Base-by-base conservation (phyloP, 2,113 vertebrate genomes). In the Henicopernis longicauda region DNA sequence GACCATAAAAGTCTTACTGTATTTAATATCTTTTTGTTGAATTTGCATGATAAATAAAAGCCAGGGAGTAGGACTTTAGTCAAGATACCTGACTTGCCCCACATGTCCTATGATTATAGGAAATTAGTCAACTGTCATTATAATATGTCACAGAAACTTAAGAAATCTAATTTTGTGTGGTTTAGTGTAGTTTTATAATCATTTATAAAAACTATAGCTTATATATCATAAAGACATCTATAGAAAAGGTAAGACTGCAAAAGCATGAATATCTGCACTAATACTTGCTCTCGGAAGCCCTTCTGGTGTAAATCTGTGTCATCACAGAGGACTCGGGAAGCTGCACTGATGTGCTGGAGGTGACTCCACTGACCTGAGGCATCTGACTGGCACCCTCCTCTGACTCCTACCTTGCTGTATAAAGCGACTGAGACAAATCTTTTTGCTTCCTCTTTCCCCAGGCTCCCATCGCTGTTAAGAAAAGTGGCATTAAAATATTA, bases 371-470 rank as follows among this genome's bases (percentile, higher is more conserved):
- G 58, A 83, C 67, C 55, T 47, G 72, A 81, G 31, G 22, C 11
- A 25, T 57, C 76, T 70, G 66, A 65, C 34, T 63, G 11, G 6
- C 27, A 49, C 7, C 2, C 5, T 74, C 13, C 12, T 76, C 29
- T 71, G 31, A 55, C 32, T 93, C 32, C 19, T 62, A 22, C n/a
- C 18, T 55, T 82, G 20, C 14, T 91, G 16, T 57, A 21, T 29
- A 87, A 63, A 85, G 44, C 9, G 74, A 54, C 70, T 79, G 20
- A 94, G 61, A 69, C 5, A 57, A 83, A 79, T 47, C 3, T 47
- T 36, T 87, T 50, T 88, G 3, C 26, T 91, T 92, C 31, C 14
- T 97, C 21, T 96, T 89, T 91, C n/a, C 10, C 17, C 38, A 97
- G 97, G 44, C 13, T 67, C 44, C 63, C 47, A 17, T 8, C 2